phyloP scores from a whole-genome alignment of 2,113 vertebrate genomes.

The Colius striatus region DNA sequence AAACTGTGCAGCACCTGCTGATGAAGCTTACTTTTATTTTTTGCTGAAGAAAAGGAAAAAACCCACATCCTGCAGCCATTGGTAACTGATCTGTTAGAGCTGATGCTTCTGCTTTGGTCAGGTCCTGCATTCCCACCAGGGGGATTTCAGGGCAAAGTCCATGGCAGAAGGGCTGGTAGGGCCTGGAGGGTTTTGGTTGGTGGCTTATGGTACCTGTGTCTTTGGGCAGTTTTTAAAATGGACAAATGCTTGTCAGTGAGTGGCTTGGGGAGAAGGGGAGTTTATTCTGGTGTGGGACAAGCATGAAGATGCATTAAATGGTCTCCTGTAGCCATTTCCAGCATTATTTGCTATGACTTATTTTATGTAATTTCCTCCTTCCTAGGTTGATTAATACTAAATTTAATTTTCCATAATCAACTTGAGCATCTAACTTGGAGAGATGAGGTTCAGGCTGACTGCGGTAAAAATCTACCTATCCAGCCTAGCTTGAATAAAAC shows the following conservation, averaged over 20 bases:
- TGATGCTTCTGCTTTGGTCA: neutral
- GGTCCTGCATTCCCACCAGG: neutral
- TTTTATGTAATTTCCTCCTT: constrained; percentile 53
- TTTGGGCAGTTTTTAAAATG: neutral
- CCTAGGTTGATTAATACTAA: constrained; percentile 58
- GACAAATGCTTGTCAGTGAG: neutral
- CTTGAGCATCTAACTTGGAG: constrained; percentile 27
- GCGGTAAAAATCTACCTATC: constrained; percentile 43
- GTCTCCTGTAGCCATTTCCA: neutral
- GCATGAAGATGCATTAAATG: neutral
- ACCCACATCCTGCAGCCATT: neutral
- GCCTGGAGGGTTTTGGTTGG: neutral
- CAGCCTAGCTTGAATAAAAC: constrained; percentile 30
- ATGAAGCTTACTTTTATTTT: neutral
- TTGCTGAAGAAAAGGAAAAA: neutral
- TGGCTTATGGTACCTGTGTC: neutral
- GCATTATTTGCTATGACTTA: constrained; percentile 42
- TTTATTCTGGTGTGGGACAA: neutral
- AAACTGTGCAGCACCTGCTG: neutral
- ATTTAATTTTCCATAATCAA: constrained; percentile 72
- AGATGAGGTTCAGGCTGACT: constrained; percentile 60
- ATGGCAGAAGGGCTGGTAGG: neutral
- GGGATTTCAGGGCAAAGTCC: neutral
- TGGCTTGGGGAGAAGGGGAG: neutral
- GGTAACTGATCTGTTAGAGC: neutral